Base-by-base conservation (phyloP, 2,797 vertebrate species). In the Acipenser transmontanus region DNA sequence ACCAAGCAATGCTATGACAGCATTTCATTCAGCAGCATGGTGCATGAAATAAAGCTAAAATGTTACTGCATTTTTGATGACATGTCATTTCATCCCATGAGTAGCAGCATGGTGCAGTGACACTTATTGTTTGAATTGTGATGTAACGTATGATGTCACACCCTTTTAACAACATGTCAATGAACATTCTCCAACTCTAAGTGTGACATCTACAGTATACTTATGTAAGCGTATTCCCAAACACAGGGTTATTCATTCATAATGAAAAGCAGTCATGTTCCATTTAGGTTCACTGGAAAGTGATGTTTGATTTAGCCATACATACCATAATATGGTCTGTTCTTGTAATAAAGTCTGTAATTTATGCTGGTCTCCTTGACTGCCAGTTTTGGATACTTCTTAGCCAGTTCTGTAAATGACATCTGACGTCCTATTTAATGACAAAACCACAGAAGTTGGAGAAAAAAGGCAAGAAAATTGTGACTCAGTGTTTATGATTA, bases 401-500 rank as follows among this genome's bases (percentile, higher is more conserved):
- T 11, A 6, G 54, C 54, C 54, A 57, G 54, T 13, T 11, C 12
- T 13, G 12, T 13, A 57, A 57, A 57, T 11, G 54, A 13, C 54
- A 57, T 11, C 11, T 57, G 9, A 57, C 12, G 4, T 57, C 11
- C 9, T 11, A n/a, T 7, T 6, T n/a, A 13, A 11, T n/a, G 54
- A 57, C 9, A 57, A 6, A n/a, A 7, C 12, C 6, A 7, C 12
- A 11, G 54, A 14, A n/a, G 14, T n/a, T 4, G 2, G 13, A 11
- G 14, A 13, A 57, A 57, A 13, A 14, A n/a, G 54, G 63, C 69
- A 63, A 62, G 34, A n/a, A 14, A 13, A 52, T 14, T 12, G 20
- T 63, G 51, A 62, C 12, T 64, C 47, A 61, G 17, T 17, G 17
- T 17, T 17, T 17, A 17, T 17, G 1, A 17, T 17, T 17, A 17